Percentiles rank a stretch among this genome's conserved stretches.
phyloP scores from a whole-genome alignment of 1,140 invertebrate species.

The Choristoneura fumiferana region DNA sequence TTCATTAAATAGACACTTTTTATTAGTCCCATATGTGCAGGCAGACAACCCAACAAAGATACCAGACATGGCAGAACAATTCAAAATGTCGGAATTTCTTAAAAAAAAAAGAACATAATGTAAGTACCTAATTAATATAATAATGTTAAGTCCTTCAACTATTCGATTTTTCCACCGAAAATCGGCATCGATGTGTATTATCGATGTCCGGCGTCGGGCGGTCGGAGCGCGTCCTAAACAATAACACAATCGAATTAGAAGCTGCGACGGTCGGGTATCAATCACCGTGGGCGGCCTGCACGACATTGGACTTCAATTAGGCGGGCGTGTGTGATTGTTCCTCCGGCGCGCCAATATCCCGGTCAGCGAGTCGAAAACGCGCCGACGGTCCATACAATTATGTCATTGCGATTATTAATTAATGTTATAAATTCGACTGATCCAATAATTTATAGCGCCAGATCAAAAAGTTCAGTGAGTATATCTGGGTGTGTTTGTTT shows the following conservation, averaged over 20 bases:
- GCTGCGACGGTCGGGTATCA: conserved; percentile 56
- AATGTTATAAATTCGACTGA: background rate
- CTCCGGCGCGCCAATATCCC: conserved; percentile 12
- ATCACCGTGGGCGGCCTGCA: conserved; percentile 68
- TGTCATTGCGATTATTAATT: background rate
- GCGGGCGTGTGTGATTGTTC: conserved; percentile 71
- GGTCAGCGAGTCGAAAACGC: background rate
- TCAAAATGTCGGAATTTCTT: too few relatives aligned
- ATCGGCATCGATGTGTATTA: background rate
- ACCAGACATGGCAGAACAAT: too few relatives aligned
- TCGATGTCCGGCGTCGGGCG: conserved; percentile 26
- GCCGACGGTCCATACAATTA: background rate
- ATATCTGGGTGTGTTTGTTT: too few relatives aligned
- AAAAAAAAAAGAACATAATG: too few relatives aligned
- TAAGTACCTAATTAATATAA: too few relatives aligned
- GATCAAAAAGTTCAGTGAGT: too few relatives aligned
- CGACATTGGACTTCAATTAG: conserved; percentile 78
- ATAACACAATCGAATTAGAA: conserved; percentile 67
- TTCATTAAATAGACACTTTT: too few relatives aligned
- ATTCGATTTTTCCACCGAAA: too few relatives aligned
- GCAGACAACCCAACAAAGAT: too few relatives aligned
- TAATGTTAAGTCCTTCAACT: too few relatives aligned
- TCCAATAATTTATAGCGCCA: too few relatives aligned
- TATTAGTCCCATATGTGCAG: too few relatives aligned
- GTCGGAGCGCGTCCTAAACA: conserved; percentile 52